Evolutionary conservation across 2,888 invertebrate genomes (phyloP).

Genomic region (Salticus scenicus): DNA sequence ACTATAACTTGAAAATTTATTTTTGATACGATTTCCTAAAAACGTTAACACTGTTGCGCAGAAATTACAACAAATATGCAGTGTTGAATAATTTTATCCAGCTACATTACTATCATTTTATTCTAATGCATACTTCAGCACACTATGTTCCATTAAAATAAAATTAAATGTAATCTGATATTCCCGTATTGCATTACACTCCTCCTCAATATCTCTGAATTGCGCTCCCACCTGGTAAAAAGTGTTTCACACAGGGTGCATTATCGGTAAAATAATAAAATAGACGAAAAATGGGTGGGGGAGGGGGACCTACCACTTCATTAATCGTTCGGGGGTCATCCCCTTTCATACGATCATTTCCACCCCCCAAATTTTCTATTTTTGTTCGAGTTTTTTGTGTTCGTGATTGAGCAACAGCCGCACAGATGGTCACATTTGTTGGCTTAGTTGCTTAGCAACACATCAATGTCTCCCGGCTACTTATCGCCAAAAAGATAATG

Average conservation of each 20-base stretch:
- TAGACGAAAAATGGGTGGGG: slow-evolving; percentile 8
- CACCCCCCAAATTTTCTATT: slow-evolving; percentile 12
- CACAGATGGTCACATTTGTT: slow-evolving; percentile 66
- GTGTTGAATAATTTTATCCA: no score
- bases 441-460: slow-evolving; percentile 55
- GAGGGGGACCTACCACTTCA: slow-evolving; percentile 42
- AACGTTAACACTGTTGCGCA: no score
- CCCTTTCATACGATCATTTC: slow-evolving; percentile 29
- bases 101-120: no score
- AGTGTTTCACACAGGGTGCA: not conserved
- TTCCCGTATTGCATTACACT: not conserved
- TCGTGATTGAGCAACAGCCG: slow-evolving; percentile 59
- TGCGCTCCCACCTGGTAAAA: slow-evolving; percentile 21
- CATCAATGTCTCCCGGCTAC: slow-evolving; percentile 25
- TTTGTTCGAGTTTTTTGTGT: slow-evolving; percentile 32
- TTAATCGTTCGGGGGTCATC: slow-evolving; percentile 57
- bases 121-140: not conserved
- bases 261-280: slow-evolving; percentile 21
- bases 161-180: slow-evolving; percentile 4
- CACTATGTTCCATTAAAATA: not conserved
- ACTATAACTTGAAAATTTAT: no score
- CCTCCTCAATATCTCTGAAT: not conserved
- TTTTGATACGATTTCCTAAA: no score
- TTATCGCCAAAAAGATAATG: not conserved
- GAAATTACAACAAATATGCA: no score